phyloP scores from a whole-genome alignment of 2,797 vertebrate genomes.

The Champsocephalus gunnari region DNA sequence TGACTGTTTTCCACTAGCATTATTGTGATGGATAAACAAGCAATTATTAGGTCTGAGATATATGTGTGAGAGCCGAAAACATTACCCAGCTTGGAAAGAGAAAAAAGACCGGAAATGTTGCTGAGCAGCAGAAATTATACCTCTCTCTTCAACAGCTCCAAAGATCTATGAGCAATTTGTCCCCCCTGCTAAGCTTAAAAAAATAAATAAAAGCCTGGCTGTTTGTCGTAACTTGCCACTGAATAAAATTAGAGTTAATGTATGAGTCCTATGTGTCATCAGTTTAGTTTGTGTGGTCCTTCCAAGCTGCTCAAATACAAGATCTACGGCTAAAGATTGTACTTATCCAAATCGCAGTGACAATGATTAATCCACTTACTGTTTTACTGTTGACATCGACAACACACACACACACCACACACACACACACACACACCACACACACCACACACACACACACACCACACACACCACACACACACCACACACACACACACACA shows the following conservation, averaged over 20 bases:
- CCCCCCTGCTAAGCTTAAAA: constrained; percentile 24
- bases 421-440: background rate
- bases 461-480: too few relatives aligned
- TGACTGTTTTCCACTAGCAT: background rate
- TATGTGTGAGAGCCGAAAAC: constrained; percentile 13
- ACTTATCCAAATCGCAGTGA: constrained; percentile 49
- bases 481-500: constrained; percentile 14
- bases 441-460: background rate
- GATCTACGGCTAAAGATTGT: constrained; percentile 44
- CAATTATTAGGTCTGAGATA: background rate
- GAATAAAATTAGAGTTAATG: constrained; percentile 63
- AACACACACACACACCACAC: constrained; percentile 18
- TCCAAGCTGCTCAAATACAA: constrained; percentile 35
- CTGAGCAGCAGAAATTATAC: constrained; percentile 22
- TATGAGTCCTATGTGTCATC: constrained; percentile 59
- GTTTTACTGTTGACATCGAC: constrained; percentile 30
- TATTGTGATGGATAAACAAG: constrained; percentile 27
- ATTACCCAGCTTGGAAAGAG: background rate
- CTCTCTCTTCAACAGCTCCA: constrained; percentile 33
- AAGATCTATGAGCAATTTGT: constrained; percentile 59
- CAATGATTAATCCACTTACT: constrained; percentile 56
- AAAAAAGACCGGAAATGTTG: constrained; percentile 21
- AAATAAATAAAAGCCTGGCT: constrained; percentile 11
- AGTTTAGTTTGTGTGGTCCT: constrained; percentile 49
- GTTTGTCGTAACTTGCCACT: constrained; percentile 55